Base-by-base conservation (phyloP, 2,888 invertebrate genomes). In the Zygaena filipendulae region DNA sequence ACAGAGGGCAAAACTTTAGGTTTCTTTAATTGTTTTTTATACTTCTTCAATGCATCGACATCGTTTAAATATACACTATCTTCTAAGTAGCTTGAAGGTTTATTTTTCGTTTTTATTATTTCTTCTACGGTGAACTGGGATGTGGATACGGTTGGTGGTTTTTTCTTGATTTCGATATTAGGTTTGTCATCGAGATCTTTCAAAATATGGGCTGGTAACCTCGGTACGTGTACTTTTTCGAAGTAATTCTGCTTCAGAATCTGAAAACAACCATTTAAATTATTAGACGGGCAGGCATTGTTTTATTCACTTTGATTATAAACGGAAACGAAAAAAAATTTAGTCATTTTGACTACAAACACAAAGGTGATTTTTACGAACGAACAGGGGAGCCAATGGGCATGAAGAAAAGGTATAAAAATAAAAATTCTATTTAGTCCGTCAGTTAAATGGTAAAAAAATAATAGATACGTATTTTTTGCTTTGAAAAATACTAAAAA, bases 71-170 rank as follows among this genome's bases (percentile, higher is more conserved):
- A 71, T 19, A 79, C 47, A 45, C 70, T 77, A 38, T 77, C 63
- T 58, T 79, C 79, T 33, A 79, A 52, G 42, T 66, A 77, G 29
- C 58, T 55, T 4, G 77, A 77, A 2, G 77, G 77, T 41, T 71
- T 75, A 30, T 50, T 66, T 39, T 49, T 64, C 20, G 54, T 53
- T 34, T 40, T 53, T 29, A 38, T 56, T 2, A 53, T 39, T 41
- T 63, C 51, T 56, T 70, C 61, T 0, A 79, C 69, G 21, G 45
- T 13, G 38, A 79, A 79, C n/a, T 52, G 36, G 10, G 67, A 52
- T 11, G 79, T 79, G 3, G 79, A 55, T 38, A 66, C 43, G 3
- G 56, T 38, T 37, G 46, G 49, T 1, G 41, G 16, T 35, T 52
- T 59, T 35, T 53, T 59, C 18, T 32, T 27, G 27, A 32, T 21